phyloP scores from a whole-genome alignment of 2,113 vertebrate species.

The Coryphaenoides rupestris region DNA sequence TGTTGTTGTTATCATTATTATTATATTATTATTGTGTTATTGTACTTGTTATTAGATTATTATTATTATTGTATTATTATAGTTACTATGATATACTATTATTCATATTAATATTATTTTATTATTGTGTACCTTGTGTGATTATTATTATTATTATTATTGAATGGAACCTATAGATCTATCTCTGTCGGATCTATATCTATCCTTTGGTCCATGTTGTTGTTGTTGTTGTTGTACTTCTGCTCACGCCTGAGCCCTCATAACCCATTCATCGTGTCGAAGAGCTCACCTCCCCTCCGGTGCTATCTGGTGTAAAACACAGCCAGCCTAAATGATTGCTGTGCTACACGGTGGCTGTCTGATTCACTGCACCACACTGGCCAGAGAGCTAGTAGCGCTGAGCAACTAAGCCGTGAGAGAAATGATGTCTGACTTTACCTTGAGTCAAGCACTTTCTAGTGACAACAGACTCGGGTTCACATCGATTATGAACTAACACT shows the following conservation, averaged over 20 bases:
- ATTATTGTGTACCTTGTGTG: no score
- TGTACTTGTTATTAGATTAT: not conserved
- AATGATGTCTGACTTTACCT: conserved; percentile 28
- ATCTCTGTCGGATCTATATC: no score
- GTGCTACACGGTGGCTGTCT: conserved; percentile 63
- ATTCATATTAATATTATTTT: not conserved
- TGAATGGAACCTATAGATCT: no score
- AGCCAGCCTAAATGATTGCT: conserved; percentile 41
- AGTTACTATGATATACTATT: conserved; percentile 21
- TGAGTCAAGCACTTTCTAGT: no score
- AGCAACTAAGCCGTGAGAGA: conserved; percentile 41
- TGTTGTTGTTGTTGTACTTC: conserved; percentile 36
- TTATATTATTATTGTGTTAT: conserved; percentile 8
- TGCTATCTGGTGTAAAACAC: conserved; percentile 51
- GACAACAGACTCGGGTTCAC: no score
- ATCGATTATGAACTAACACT: no score
- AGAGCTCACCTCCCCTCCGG: conserved; percentile 14
- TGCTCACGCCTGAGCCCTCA: conserved; percentile 32
- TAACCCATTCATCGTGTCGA: conserved; percentile 51
- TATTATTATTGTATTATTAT: not conserved
- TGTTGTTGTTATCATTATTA: conserved; percentile 8
- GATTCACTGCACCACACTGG: conserved; percentile 49
- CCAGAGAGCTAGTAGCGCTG: conserved; percentile 52
- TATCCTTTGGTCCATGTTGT: no score
- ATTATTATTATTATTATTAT: not conserved